Percentiles rank a stretch among this genome's conserved stretches.
Evolutionary conservation across 2,888 invertebrate species (phyloP).

Genomic region (Leptarthrus brevirostris): DNA sequence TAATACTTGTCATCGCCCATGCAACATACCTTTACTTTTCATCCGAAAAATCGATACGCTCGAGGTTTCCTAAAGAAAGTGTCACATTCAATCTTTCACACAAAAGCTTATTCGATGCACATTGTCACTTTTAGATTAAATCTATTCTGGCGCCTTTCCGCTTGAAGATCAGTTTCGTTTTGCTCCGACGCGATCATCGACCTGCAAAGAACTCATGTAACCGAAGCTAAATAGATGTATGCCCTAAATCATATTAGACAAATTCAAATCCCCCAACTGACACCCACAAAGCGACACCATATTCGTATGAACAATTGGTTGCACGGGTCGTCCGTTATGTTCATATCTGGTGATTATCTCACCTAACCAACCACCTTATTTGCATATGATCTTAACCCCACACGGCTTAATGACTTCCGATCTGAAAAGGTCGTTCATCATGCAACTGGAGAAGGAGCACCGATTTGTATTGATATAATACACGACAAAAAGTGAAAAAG

Average conservation of each 20-base stretch:
- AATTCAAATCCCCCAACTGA: conserved; percentile 3
- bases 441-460: not conserved
- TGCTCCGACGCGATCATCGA: not conserved
- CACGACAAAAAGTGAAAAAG: not conserved
- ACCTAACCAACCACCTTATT: conserved; percentile 9
- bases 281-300: conserved; percentile 7
- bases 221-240: not conserved
- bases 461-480: not conserved
- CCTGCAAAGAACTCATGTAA: not conserved
- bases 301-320: conserved; percentile 22
- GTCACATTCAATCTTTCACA: no score
- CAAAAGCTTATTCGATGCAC: not conserved
- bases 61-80: no score
- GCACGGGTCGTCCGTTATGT: conserved; percentile 3
- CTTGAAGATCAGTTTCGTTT: not conserved
- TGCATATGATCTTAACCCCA: conserved; percentile 15
- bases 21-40: no score
- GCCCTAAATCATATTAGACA: conserved; percentile 26
- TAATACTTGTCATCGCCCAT: no score
- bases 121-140: not conserved
- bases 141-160: not conserved
- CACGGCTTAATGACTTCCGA: conserved; percentile 37
- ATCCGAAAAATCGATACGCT: no score
- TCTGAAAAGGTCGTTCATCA: conserved; percentile 32
- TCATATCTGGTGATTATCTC: conserved; percentile 19